Base-by-base conservation (phyloP, 2,888 invertebrate genomes). In the Phaedon cochleariae region DNA sequence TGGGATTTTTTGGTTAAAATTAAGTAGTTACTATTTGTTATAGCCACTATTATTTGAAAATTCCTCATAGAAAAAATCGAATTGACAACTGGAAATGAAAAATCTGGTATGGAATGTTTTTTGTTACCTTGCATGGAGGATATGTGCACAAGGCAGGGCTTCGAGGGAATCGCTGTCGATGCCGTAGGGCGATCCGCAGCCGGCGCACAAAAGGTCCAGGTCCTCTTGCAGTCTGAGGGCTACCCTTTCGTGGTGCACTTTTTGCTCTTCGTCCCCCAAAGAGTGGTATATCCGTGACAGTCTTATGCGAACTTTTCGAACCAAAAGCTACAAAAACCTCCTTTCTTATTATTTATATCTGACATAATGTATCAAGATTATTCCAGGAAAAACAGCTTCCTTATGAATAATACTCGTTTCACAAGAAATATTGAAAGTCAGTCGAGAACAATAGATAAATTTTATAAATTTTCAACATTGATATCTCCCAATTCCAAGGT, bases 141-240 rank as follows among this genome's bases (percentile, higher is more conserved):
- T 94, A 80, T 95, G 95, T 2, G 94, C 91, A 84, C 95, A 96
- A 1, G 94, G 93, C 72, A 95, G 84, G 15, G 93, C 92, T 74
- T 95, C 94, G 48, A 95, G 85, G 15, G 89, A 89, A 75, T 90
- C 90, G 0, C 90, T 89, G 73, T 91, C 89, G 63, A 89, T 83
- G 1, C 92, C 92, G 70, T 95, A 90, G 1, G 92, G 89, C 70
- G 92, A 90, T 63, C 93, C 90, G 80, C 95, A 95, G 4, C 92
- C 90, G 1, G 94, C 95, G 79, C 96, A 96, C 45, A 89, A 88
- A 1, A 96, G 87, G 70, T 92, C 91, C 69, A 95, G 85, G 71
- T 93, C 93, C 69, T 88, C 87, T 70, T 88, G 87, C 67, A 90
- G 81, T 61, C 87, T 84, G 21, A 84, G 82, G 0, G 92, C 92